Base-by-base conservation (phyloP, 2,888 invertebrate genomes). In the Lasioglossum zephyrum region DNA sequence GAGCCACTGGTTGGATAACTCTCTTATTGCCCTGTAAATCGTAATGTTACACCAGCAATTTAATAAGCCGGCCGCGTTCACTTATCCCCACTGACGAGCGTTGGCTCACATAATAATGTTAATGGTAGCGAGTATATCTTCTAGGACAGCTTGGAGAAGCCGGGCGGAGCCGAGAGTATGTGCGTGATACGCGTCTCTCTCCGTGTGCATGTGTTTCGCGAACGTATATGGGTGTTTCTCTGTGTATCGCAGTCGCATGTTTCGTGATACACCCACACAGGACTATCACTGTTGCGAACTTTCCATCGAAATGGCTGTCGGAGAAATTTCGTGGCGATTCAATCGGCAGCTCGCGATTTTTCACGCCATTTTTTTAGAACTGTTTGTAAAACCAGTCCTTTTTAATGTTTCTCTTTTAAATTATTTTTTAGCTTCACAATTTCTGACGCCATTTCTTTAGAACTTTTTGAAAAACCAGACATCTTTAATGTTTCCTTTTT, bases 21-120 rank as follows among this genome's bases (percentile, higher is more conserved):
- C 92, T 92, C 92, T 93, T 92, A 92, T 92, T 93, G 91, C 92
- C 90, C 90, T 89, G 92, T 92, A 92, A 92, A 92, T 90, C 91
- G 91, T 92, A 92, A 92, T 92, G 90, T 91, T 91, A 91, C 92
- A 91, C 92, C 91, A 80, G 92, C 93, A 90, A 93, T 93, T 93
- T 92, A 93, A 93, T 93, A 93, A 93, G 92, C 92, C 88, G 87
- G 82, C 89, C 91, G 91, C 92, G 91, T 90, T 91, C 92, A 89
- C 90, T 92, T 92, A 90, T 91, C 91, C 90, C 87, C 90, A 88
- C 90, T 91, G 92, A 92, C 91, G 90, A 89, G 91, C 90, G 88
- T 88, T 87, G 88, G 89, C 90, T 91, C 90, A 91, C 92, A 90
- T 93, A 92, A 93, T 93, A 92, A 92, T 92, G 93, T 93, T 93